phyloP scores from a whole-genome alignment of 2,113 vertebrate species.

The Nycticebus coucang region DNA sequence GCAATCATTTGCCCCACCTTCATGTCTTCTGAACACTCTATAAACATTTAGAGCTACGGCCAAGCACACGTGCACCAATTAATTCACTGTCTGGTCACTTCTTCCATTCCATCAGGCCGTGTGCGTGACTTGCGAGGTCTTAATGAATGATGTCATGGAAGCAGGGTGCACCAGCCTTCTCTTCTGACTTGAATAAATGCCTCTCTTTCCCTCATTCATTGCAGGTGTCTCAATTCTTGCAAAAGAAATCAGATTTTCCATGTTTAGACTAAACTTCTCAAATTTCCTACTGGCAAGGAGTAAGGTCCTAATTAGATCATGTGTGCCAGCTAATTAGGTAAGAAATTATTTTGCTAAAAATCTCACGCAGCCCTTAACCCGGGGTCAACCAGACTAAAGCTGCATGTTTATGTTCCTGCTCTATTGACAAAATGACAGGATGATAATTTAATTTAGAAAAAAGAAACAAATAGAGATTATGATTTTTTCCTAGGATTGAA shows the following conservation, averaged over 20 bases:
- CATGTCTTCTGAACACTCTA: not conserved
- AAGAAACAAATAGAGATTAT: slow-evolving; percentile 25
- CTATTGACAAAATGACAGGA: slow-evolving; percentile 47
- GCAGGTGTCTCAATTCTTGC: slow-evolving; percentile 53
- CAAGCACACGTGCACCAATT: not conserved
- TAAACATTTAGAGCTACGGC: slow-evolving; percentile 15
- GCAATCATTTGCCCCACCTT: not conserved
- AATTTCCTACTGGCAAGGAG: slow-evolving; percentile 50
- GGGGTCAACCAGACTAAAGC: not conserved
- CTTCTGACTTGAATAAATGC: slow-evolving; percentile 12
- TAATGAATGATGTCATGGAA: slow-evolving; percentile 58
- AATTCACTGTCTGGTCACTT: slow-evolving; percentile 48
- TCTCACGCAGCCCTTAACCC: not conserved
- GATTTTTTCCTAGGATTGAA: slow-evolving; percentile 43
- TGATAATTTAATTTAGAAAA: slow-evolving; percentile 41
- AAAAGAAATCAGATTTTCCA: slow-evolving; percentile 70
- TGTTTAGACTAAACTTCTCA: slow-evolving; percentile 48
- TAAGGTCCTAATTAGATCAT: slow-evolving; percentile 59
- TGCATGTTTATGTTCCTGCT: not conserved
- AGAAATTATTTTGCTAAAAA: slow-evolving; percentile 62
- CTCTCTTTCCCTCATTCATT: not conserved
- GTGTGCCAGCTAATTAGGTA: slow-evolving; percentile 62
- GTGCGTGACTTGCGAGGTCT: not conserved
- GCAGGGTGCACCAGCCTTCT: not conserved
- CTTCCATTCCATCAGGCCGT: slow-evolving; percentile 46